Base-by-base conservation (phyloP, 2,888 invertebrate species). In the Watsonalla cultraria region DNA sequence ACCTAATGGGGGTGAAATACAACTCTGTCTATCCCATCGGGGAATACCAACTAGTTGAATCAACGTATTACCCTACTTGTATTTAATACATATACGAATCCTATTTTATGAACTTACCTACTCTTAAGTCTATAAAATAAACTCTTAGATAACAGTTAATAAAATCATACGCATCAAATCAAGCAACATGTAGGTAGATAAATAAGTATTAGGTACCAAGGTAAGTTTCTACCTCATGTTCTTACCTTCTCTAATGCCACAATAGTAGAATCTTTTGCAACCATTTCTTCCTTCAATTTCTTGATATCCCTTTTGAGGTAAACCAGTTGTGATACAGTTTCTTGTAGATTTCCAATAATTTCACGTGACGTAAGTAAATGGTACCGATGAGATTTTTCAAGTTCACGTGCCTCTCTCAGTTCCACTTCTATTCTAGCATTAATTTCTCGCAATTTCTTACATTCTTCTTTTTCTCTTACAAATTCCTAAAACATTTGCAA, bases 341-440 rank as follows among this genome's bases (percentile, higher is more conserved):
- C 87, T 61, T 90, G 90, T 1, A 90, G 72, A 57, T 84, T 87
- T 8, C 73, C 85, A 45, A 90, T 86, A 85, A 90, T 90, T 75
- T 90, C 89, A 33, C 89, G 78, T 24, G 88, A 86, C 9, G 78
- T 77, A 52, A 82, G 62, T 59, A 90, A 76, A 68, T 89, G 88
- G 58, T 82, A 86, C 7, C 88, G 82, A 65, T 90, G 87, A 0
- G 86, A 84, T 60, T 90, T 89, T 70, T 88, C 89, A 51, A 84
- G 68, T 64, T 91, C 89, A 7, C 80, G 76, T 1, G 78, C 62
- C 68, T 87, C 84, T 65, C 76, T 80, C 45, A 91, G 58, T 64
- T 90, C 88, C 6, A 75, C 54, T 70, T 84, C 82, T 54, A 90
- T 65, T 67, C 80, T 88, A 11, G 64, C 54, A 60, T 86, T 86